Conservation (phyloP, 2,113 vertebrate species). For the Psilopogon haemacephalus region DNA sequence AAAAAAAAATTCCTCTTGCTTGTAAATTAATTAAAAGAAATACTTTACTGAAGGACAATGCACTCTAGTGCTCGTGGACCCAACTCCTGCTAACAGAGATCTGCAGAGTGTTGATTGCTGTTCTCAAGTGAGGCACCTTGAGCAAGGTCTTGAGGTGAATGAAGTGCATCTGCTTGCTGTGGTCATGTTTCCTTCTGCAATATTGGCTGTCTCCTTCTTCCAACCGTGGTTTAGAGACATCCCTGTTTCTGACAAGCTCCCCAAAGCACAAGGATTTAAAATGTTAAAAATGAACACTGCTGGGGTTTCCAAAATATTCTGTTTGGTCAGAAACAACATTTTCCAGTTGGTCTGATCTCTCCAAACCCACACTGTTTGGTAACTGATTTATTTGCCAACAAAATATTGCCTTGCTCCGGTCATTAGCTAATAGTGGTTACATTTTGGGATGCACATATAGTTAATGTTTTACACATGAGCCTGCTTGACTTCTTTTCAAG, state of each 20-base stretch:
- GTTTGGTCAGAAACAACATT: background rate
- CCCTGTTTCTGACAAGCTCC: background rate
- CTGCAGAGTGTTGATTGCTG: background rate
- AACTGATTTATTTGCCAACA: background rate
- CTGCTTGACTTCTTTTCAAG: slow-evolving; percentile 12
- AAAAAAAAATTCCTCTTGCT: no score
- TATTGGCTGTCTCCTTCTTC: background rate
- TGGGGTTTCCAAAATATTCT: background rate
- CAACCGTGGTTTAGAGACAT: background rate
- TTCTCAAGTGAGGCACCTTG: background rate
- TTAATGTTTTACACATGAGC: background rate
- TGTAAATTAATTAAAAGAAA: background rate
- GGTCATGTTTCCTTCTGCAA: background rate
- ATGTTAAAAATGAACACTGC: background rate
- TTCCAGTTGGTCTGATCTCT: background rate
- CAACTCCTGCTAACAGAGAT: background rate
- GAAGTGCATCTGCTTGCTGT: background rate
- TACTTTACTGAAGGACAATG: background rate
- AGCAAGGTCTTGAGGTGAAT: background rate
- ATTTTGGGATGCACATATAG: background rate
- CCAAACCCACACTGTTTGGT: background rate
- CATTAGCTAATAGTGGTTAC: background rate
- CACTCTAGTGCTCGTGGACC: background rate
- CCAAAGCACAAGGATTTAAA: background rate
- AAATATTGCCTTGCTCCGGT: background rate